A percentile compares a stretch with the other conserved stretches of the same genome.
Evolutionary conservation across 1,140 invertebrate species (phyloP).

Genomic region (Rhynchophorus ferrugineus): DNA sequence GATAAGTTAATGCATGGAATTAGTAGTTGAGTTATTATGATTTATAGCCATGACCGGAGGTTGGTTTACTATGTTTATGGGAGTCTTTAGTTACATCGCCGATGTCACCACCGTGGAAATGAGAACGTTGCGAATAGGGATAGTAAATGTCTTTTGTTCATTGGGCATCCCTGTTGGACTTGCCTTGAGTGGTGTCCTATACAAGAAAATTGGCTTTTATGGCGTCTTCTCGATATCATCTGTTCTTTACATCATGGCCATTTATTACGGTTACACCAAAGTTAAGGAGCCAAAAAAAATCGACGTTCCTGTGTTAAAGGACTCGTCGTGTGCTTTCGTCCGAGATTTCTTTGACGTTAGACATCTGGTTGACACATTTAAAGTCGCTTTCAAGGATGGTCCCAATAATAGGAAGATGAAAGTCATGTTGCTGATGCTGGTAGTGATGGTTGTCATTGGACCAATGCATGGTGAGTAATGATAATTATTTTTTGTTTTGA

Average conservation of each 20-base stretch:
- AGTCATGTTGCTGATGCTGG: constrained; percentile 67
- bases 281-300: constrained; percentile 53
- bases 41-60: constrained; percentile 73
- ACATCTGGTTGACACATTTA: constrained; percentile 65
- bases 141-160: constrained; percentile 75
- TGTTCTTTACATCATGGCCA: constrained; percentile 62
- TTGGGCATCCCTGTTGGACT: constrained; percentile 72
- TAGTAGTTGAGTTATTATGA: constrained; percentile 56
- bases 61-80: constrained; percentile 84
- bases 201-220: constrained; percentile 67
- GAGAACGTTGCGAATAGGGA: constrained; percentile 72
- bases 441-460: constrained; percentile 75
- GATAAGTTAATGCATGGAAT: too few relatives aligned
- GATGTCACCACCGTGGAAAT: constrained; percentile 75
- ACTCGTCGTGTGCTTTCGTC: constrained; percentile 33
- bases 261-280: constrained; percentile 59
- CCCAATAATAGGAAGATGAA: constrained; percentile 61
- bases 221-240: constrained; percentile 70
- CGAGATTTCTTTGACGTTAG: constrained; percentile 64
- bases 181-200: constrained; percentile 63
- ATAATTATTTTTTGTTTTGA: not conserved
- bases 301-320: constrained; percentile 39
- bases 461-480: constrained; percentile 64
- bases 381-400: constrained; percentile 66
- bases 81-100: constrained; percentile 81